phyloP scores from a whole-genome alignment of 92 coral and sea anemone genomes.

The Zoanthus sansibaricus region DNA sequence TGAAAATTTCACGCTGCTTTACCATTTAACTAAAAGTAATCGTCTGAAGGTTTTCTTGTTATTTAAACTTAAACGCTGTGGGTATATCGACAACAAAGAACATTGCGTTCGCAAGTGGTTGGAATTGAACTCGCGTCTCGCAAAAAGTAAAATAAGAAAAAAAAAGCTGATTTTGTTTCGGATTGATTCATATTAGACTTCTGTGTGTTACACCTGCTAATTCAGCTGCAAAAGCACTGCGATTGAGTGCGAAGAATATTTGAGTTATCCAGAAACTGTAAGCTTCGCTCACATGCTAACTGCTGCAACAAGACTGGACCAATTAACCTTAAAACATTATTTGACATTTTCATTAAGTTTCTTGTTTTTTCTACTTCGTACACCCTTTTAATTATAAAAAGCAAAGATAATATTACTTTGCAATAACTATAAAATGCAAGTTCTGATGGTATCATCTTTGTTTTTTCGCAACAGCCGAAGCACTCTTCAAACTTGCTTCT shows the following conservation, averaged over 20 bases:
- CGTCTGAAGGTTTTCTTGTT: constrained; percentile 29
- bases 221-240: background rate
- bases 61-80: constrained; percentile 36
- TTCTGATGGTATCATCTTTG: background rate
- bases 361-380: too few relatives aligned
- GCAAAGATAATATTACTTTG: background rate
- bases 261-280: background rate
- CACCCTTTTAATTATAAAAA: background rate
- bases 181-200: background rate
- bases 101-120: background rate
- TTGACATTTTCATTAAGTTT: too few relatives aligned
- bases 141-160: background rate
- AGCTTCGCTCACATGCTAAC: background rate
- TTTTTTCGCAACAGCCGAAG: constrained; percentile 21
- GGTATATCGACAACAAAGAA: background rate
- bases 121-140: background rate
- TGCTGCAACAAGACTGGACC: background rate
- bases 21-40: constrained; percentile 44
- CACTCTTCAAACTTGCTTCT: background rate
- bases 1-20: constrained; percentile 40
- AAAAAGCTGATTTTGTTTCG: background rate
- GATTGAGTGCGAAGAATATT: background rate
- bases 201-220: background rate
- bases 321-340: too few relatives aligned
- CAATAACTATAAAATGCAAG: background rate